These are phyloP conservation scores for Sebastes steindachneri DNA, from an alignment of 2,797 vertebrate genomes.

Conservation along the genomic window DNA sequence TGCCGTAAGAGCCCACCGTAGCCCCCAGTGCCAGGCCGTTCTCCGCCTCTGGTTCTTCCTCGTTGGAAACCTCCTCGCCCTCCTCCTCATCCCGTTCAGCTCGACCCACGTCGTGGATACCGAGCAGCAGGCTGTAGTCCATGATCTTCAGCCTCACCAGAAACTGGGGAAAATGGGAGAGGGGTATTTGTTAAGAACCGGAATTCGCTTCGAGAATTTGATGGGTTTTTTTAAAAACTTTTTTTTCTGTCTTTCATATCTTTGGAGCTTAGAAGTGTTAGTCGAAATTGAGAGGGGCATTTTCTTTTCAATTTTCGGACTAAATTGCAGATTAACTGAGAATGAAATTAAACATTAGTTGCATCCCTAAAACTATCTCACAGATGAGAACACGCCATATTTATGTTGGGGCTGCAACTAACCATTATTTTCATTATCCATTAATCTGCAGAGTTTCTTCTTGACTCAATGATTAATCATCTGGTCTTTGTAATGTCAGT, in stretches of 20 bases:
- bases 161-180: constrained; percentile 78
- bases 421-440: neutral
- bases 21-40: constrained; percentile 74
- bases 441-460: neutral
- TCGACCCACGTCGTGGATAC: constrained; percentile 90
- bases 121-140: constrained; percentile 94
- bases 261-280: neutral
- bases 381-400: too few relatives aligned
- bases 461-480: neutral
- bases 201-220: too few relatives aligned
- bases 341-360: neutral
- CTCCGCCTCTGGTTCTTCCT: constrained; percentile 79
- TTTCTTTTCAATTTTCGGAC: neutral
- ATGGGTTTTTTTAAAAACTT: neutral
- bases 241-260: too few relatives aligned
- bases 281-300: neutral
- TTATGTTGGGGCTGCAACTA: too few relatives aligned
- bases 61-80: constrained; percentile 82
- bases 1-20: constrained; percentile 86
- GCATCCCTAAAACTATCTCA: too few relatives aligned
- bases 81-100: constrained; percentile 91
- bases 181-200: neutral
- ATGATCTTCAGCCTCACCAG: constrained; percentile 95
- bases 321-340: neutral
- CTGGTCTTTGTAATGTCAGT: neutral